These are phyloP conservation scores for Brachyptera putata DNA, from an alignment of 2,888 invertebrate genomes.

Conservation along the genomic window DNA sequence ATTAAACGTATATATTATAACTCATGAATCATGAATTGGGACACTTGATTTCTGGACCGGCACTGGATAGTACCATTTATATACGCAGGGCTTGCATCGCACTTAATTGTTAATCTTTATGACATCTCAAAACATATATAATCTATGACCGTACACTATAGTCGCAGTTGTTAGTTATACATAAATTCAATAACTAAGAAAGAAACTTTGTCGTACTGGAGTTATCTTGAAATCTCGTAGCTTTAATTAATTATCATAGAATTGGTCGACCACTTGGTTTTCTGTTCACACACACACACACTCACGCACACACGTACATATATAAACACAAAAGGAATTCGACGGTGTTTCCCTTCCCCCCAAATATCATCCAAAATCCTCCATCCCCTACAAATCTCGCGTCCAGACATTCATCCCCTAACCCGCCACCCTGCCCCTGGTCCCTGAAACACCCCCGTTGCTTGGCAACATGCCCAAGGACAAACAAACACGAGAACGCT, in stretches of 20 bases:
- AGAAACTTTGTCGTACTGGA: no score
- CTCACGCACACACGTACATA: no score
- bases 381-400: slow-evolving; percentile 22
- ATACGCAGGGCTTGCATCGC: no score
- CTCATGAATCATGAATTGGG: no score
- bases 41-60: no score
- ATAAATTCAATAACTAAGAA: no score
- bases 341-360: slow-evolving; percentile 1
- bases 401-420: slow-evolving; percentile 21
- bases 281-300: slow-evolving; percentile 17
- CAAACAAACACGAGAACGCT: slow-evolving; percentile 34
- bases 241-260: slow-evolving; percentile 28
- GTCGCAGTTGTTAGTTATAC: no score
- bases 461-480: slow-evolving; percentile 32
- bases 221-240: background rate
- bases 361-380: background rate
- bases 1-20: no score
- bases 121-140: no score
- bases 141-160: no score
- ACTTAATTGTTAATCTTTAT: no score
- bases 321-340: background rate
- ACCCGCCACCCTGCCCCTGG: background rate
- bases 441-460: slow-evolving; percentile 20
- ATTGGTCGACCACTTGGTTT: slow-evolving; percentile 11
- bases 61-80: no score